Evolutionary conservation across 2,888 invertebrate species (phyloP), one percentile per base, ranked within the genome.

Genomic region (Drosophila austrosaltans): DNA sequence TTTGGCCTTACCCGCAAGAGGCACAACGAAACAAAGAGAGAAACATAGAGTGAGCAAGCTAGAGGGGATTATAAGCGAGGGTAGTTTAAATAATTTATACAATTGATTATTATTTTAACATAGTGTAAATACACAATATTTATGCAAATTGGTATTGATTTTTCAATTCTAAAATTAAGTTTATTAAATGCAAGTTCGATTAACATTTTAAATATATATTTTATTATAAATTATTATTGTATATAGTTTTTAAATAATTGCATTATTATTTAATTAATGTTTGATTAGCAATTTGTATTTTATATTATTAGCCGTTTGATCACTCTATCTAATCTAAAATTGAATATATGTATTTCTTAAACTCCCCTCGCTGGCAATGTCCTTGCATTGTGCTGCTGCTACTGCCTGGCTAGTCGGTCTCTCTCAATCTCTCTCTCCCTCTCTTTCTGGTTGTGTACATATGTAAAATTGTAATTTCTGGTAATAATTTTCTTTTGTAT

Each of bases 401-500:
- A 10, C 12, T 32, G 30, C 30, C 39, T 53, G 28, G 16, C 61
- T 22, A 7, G n/a, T 30, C 5, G 30, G 3, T 8, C 36, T 36
- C 36, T 2, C 63, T 42, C 30, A n/a, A 12, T n/a, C 25, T 30
- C 30, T 6, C 10, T 36, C 36, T 36, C 8, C 10, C 36, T 2
- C 63, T 42, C 20, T 25, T 16, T 10, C 32, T 25, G 66, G 68
- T 67, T 68, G 16, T 54, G 58, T 53, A 53, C 66, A 72, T 72
- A 83, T 83, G 76, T 76, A 69, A 78, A 81, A 76, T 74, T 57
- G 70, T 76, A 83, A 81, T 81, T 74, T 75, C 81, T 79, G 76
- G 82, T 78, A 79, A 72, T 82, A 86, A 82, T 82, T 82, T 70
- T 70, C 78, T 72, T 77, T 82, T 82, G 82, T 82, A 74, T 75